Conservation (phyloP, 2,888 invertebrate genomes). For the Parascotia fuliginaria region DNA sequence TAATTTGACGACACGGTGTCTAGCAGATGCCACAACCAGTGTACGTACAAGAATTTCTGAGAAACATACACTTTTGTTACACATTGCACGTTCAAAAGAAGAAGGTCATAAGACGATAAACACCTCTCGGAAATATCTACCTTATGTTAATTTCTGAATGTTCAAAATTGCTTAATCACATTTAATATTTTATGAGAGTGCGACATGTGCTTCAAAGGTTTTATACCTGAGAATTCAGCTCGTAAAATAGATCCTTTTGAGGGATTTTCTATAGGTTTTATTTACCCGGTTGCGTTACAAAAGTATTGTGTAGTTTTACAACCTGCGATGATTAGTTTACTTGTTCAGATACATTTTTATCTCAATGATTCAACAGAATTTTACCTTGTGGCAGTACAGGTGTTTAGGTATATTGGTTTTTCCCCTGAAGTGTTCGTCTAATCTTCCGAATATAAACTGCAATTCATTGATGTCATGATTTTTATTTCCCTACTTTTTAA, state of each 20-base stretch:
- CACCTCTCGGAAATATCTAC: too few species aligned
- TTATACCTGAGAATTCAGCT: conserved; percentile 60
- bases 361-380: conserved; percentile 11
- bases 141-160: too few species aligned
- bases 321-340: conserved; percentile 35
- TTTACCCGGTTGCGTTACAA: conserved; percentile 26
- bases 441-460: too few species aligned
- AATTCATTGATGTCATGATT: too few species aligned
- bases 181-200: too few species aligned
- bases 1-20: conserved; percentile 72
- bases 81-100: too few species aligned
- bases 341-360: conserved; percentile 28
- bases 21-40: conserved; percentile 72
- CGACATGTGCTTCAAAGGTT: conserved; percentile 56
- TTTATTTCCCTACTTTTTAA: too few species aligned
- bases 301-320: conserved; percentile 36
- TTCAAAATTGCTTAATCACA: too few species aligned
- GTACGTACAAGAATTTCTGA: conserved; percentile 59
- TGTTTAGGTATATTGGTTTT: background rate
- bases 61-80: conserved; percentile 61
- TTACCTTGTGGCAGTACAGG: conserved; percentile 7
- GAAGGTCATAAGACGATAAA: too few species aligned
- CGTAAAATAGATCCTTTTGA: conserved; percentile 53
- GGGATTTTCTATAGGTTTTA: conserved; percentile 29
- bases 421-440: too few species aligned